These are phyloP conservation scores for Apotomis turbidana DNA, from an alignment of 2,888 invertebrate species.

Conservation along the genomic window DNA sequence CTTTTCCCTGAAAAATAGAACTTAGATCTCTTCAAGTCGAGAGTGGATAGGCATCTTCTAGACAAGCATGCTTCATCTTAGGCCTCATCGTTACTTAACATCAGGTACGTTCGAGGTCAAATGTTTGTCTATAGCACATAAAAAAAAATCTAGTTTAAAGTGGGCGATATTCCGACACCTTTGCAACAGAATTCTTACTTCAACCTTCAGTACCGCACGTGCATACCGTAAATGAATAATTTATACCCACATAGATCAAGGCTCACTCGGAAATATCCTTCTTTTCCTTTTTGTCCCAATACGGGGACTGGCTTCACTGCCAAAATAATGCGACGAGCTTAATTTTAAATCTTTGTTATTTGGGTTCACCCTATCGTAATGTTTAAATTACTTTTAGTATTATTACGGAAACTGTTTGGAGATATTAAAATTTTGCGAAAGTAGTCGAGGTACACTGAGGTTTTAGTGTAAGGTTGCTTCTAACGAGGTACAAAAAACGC, in stretches of 20 bases:
- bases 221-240: conserved; percentile 66
- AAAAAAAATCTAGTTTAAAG: not conserved
- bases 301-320: conserved; percentile 15
- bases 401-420: not conserved
- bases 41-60: too few relatives aligned
- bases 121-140: too few relatives aligned
- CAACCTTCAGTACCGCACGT: conserved; percentile 45
- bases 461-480: too few relatives aligned
- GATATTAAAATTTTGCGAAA: not conserved
- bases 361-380: not conserved
- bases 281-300: conserved; percentile 31
- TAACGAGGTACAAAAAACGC: too few relatives aligned
- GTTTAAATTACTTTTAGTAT: conserved; percentile 3
- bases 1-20: too few relatives aligned
- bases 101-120: too few relatives aligned
- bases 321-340: conserved; percentile 29
- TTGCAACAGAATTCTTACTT: conserved; percentile 35
- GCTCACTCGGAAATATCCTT: conserved; percentile 36
- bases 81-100: too few relatives aligned
- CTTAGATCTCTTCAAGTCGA: too few relatives aligned
- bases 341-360: conserved; percentile 27
- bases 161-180: conserved; percentile 13
- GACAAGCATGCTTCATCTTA: too few relatives aligned
- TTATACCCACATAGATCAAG: conserved; percentile 55
- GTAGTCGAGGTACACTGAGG: too few relatives aligned